These are phyloP conservation scores for Dysdera silvatica DNA, from an alignment of 1,140 invertebrate species.

Conservation along the genomic window DNA sequence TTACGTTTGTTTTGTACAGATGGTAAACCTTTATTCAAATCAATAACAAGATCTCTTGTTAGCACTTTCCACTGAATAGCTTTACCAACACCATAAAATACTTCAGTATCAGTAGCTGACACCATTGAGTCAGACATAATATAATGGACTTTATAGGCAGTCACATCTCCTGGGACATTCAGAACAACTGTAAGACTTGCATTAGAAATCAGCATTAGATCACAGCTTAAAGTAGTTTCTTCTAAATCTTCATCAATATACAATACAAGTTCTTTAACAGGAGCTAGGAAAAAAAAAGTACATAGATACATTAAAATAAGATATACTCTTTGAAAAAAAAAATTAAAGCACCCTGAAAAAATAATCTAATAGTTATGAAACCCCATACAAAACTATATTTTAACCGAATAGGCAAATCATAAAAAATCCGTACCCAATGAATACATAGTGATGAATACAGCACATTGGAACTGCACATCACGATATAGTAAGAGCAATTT, in stretches of 20 bases:
- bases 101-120: conserved; percentile 61
- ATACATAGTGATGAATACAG: too few relatives aligned
- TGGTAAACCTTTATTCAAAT: conserved; percentile 79
- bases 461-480: too few relatives aligned
- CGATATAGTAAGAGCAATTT: too few relatives aligned
- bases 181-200: conserved; percentile 68
- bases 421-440: too few relatives aligned
- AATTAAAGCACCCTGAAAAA: too few relatives aligned
- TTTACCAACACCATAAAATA: conserved; percentile 77
- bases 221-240: conserved; percentile 20
- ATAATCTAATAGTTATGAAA: too few relatives aligned
- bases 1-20: conserved; percentile 53
- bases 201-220: conserved; percentile 50
- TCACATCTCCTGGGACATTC: conserved; percentile 66
- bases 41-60: conserved; percentile 79
- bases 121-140: conserved; percentile 64
- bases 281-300: conserved; percentile 10
- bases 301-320: background rate
- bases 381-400: too few relatives aligned
- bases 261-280: conserved; percentile 3
- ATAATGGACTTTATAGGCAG: conserved; percentile 73
- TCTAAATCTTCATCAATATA: conserved; percentile 19
- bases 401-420: too few relatives aligned
- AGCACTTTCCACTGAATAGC: conserved; percentile 64
- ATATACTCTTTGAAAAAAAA: too few relatives aligned